Conservation (phyloP, 2,888 invertebrate genomes). For the Cheilosia vernalis region DNA sequence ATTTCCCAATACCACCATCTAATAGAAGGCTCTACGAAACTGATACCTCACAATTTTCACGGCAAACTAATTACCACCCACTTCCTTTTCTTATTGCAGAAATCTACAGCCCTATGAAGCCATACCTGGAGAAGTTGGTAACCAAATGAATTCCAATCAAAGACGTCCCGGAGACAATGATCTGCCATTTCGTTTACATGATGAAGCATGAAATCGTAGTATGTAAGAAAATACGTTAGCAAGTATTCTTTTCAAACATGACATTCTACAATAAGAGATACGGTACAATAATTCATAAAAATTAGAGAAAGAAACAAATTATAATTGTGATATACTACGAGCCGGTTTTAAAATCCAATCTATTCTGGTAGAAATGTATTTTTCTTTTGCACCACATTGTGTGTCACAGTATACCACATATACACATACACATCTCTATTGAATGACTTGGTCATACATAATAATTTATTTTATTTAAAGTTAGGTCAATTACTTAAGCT, state of each 20-base stretch:
- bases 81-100: conserved; percentile 37
- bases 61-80: not conserved
- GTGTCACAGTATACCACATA: no score
- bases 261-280: conserved; percentile 47
- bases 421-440: not conserved
- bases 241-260: conserved; percentile 18
- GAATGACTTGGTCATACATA: not conserved
- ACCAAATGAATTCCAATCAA: conserved; percentile 11
- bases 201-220: conserved; percentile 47
- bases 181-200: conserved; percentile 46
- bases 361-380: not conserved
- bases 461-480: not conserved
- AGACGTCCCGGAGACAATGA: conserved; percentile 14
- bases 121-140: conserved; percentile 55
- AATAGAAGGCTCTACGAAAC: conserved; percentile 2
- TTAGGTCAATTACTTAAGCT: not conserved
- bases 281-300: conserved; percentile 45
- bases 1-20: not conserved
- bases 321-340: conserved; percentile 32
- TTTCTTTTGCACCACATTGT: not conserved
- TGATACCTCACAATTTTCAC: not conserved
- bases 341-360: conserved; percentile 3
- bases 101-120: conserved; percentile 68
- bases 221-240: conserved; percentile 41
- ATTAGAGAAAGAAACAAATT: not conserved